Evolutionary conservation across 2,888 invertebrate species (phyloP), one percentile per base, ranked within the genome.

Genomic region (Drosophila barbarae): DNA sequence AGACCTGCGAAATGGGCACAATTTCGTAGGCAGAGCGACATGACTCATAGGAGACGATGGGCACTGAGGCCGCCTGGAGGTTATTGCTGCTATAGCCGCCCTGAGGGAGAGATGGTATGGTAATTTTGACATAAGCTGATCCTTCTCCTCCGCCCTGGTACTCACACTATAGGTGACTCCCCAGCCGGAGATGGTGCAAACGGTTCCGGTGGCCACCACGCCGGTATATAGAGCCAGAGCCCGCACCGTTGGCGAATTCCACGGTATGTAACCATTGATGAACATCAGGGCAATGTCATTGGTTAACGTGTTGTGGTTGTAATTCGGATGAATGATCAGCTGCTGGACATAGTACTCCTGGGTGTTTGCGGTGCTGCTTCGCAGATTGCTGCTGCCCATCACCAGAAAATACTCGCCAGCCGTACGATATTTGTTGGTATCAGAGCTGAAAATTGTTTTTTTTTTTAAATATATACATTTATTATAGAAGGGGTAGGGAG

Each of bases 281-380:
- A 87, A 85, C 36, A 88, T 50, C 9, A 87, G 28, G 0, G 85
- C 87, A 28, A 88, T 72, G 56, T 88, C 88, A 39, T 87, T 80
- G 1, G 9, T 30, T n/a, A 82, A 38, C 0, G 69, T 50, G 0
- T 8, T 13, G 1, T 51, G 26, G 30, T 72, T 57, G 44, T 79
- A 88, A 3, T 34, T 4, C 0, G 59, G 21, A 61, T 87, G 79
- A 0, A 63, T 38, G 0, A 84, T 58, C 28, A 87, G 15, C 52
- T 77, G 4, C 30, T 73, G 74, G 0, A 89, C 77, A 18, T 73
- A 56, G 21, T 77, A 85, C 36, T 77, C 69, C 21, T 70, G 57
- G 0, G 83, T 81, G 15, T 71, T 28, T 0, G 41, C 0, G 3
- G 63, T 64, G 2, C 12, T 42, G 4, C 21, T 47, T 1, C 18